Base-by-base conservation (phyloP, 2,113 vertebrate species). In the Ameiurus melas region DNA sequence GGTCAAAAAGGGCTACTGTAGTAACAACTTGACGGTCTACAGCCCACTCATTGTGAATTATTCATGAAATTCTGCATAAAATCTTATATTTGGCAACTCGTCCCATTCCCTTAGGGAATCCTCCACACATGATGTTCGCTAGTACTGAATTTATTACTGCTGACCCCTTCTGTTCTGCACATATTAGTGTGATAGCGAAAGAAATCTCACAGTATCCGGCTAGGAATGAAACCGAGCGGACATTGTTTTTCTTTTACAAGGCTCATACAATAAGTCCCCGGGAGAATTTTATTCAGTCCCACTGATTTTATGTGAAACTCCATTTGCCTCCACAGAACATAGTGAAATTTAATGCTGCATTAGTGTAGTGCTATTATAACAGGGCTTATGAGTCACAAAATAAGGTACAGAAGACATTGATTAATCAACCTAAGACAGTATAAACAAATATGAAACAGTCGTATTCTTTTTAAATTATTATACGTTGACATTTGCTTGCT, bases 251-350 rank as follows among this genome's bases (percentile, higher is more conserved):
- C 51, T 80, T 80, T 80, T 53, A 55, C 77, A 9, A 79, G 47
- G 14, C 77, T 55, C 3, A 19, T 30, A 47, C 81, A 27, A 43
- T 43, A 13, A 64, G 57, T n/a, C 14, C 4, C 2, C 0, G 5
- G 43, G 75, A 53, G 75, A 62, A 27, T 83, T 83, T 66, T 83
- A 66, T 83, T 83, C 60, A 64, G 82, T 60, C 80, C 33, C 57
- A 62, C 57, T 43, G 57, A 36, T 22, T 83, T 53, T 80, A 83
- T 64, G 60, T 83, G 82, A 27, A 60, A 62, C 80, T 83, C 80
- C 80, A 83, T 60, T 82, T 82, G 55, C 80, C 55, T 39, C 30
- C 55, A 22, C 57, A 39, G 60, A 83, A n/a, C 82, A 27, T 9
- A 17, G 60, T 36, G 60, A 22, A 83, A 66, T 64, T 83, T 83